These are phyloP conservation scores for Etheostoma cragini DNA, from an alignment of 2,113 vertebrate genomes.

Conservation along the genomic window DNA sequence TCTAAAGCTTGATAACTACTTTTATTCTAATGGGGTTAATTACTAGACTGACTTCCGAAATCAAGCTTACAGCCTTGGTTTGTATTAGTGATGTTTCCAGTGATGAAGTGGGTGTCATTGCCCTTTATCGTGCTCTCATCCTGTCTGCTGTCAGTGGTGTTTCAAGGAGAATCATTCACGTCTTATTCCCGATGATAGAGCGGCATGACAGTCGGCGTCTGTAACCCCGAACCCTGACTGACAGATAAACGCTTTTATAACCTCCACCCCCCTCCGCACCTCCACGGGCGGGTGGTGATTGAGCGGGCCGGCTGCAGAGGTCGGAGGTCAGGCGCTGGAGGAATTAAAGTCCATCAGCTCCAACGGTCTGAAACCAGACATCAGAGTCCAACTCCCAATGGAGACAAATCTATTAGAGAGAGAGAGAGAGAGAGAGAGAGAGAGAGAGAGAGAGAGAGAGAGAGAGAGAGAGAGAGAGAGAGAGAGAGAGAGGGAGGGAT, in stretches of 20 bases:
- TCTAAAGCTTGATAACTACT: no score
- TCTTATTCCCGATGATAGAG: neutral
- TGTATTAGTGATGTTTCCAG: neutral
- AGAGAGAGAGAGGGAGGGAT: slow-evolving; percentile 9
- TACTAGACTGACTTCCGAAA: neutral
- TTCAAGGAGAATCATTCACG: slow-evolving; percentile 1
- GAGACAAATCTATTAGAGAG: slow-evolving; percentile 39
- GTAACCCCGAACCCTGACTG: slow-evolving; percentile 12
- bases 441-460: slow-evolving; percentile 3
- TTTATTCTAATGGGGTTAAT: neutral
- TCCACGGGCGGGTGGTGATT: slow-evolving; percentile 13
- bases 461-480: slow-evolving; percentile 10
- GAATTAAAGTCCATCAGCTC: slow-evolving; percentile 43
- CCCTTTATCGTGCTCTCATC: neutral
- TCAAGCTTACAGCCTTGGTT: neutral
- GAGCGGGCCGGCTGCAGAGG: slow-evolving; percentile 35
- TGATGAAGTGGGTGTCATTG: neutral
- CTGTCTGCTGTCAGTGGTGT: neutral
- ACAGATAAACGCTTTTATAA: slow-evolving; percentile 54
- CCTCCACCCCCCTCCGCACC: slow-evolving; percentile 19
- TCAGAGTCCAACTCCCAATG: slow-evolving; percentile 20
- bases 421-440: slow-evolving; percentile 10
- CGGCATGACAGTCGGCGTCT: neutral
- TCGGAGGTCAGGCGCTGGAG: slow-evolving; percentile 38
- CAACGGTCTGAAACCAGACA: slow-evolving; percentile 13